Evolutionary conservation across 2,888 invertebrate genomes (phyloP).

Genomic region (Choristoneura rosaceana): DNA sequence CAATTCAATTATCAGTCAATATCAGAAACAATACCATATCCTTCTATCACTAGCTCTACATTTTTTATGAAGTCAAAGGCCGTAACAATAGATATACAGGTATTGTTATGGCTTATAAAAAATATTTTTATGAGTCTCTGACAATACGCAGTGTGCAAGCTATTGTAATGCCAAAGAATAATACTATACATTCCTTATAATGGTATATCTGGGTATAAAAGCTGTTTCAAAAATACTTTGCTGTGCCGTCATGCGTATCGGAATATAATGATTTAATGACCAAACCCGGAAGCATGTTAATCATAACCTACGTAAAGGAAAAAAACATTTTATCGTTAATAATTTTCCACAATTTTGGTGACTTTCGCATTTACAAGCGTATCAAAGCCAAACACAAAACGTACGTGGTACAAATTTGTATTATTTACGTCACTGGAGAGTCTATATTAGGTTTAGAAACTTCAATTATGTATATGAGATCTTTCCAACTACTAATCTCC

Average conservation of each 20-base stretch:
- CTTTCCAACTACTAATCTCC: no score
- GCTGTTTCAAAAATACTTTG: neutral
- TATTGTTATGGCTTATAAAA: neutral
- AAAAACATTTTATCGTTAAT: neutral
- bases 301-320: neutral
- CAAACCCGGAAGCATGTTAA: neutral
- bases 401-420: no score
- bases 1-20: neutral
- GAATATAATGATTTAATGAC: neutral
- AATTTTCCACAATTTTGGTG: neutral
- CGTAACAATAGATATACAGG: neutral
- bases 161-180: neutral
- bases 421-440: no score
- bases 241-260: neutral
- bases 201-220: neutral
- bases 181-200: neutral
- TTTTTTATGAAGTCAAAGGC: neutral
- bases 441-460: no score
- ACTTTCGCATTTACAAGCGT: neutral
- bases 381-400: neutral
- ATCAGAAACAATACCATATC: neutral
- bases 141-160: neutral
- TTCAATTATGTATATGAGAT: no score
- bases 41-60: neutral
- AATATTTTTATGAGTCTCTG: neutral